Evolutionary conservation across 2,888 invertebrate species (phyloP), one percentile per base, ranked within the genome.

Genomic region (Adelognathus sp.): DNA sequence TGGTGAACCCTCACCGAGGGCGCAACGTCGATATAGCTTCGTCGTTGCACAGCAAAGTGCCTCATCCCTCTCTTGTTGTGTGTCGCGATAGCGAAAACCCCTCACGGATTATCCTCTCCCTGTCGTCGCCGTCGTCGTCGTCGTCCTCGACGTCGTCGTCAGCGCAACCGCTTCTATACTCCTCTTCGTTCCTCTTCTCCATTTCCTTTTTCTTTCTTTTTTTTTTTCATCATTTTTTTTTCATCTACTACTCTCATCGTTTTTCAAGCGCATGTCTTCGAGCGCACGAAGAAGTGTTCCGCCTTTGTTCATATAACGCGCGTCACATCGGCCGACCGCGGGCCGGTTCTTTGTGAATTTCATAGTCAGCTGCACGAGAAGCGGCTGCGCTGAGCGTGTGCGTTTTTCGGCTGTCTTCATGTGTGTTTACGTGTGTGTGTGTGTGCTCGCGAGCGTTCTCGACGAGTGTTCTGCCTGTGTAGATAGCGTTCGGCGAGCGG

Each of bases 281-380:
- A 72, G 80, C 78, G 74, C 64, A 69, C 70, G 76, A 75, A 75
- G 81, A 79, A 76, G 75, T 74, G 73, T 71, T 75, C 73, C 85
- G 83, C 86, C 86, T 88, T 88, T 88, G 87, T 88, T 86, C 85
- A 83, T 81, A 50, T 50, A 50, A n/a, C 67, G 72, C 71, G 75
- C 75, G 71, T 72, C 75, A 72, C 79, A 63, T 76, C 70, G 70
- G 54, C 64, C 78, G 69, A 74, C 66, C 78, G 74, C 78, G 78
- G 74, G 66, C 58, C 69, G 80, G 81, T 84, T 85, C 86, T 88
- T 88, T 86, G 87, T 88, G 81, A 86, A 87, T 88, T 85, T 86
- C 84, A 74, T 87, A 87, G 88, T 86, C 85, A 87, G 85, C 86
- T 88, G 87, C 88, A 86, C 88, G 86, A 85, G 84, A 85, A 82